Conservation (phyloP, 2,888 invertebrate species). For the Phengaris alcon region DNA sequence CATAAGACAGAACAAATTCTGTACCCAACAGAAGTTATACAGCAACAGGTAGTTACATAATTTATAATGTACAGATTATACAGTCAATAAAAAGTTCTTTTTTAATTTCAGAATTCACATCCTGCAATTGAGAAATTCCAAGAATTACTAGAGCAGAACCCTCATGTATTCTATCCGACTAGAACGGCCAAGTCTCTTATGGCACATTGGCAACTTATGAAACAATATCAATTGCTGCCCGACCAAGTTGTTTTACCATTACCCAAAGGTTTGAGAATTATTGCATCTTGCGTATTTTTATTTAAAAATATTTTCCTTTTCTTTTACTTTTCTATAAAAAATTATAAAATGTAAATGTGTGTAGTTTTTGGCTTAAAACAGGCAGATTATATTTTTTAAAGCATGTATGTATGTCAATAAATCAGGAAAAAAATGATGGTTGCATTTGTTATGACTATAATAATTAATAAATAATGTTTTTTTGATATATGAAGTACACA, state of each 20-base stretch:
- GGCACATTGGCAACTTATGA: conserved; percentile 95
- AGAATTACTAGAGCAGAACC: conserved; percentile 89
- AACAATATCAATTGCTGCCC: conserved; percentile 93
- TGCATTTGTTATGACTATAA: too few relatives aligned
- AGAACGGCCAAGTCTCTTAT: conserved; percentile 91
- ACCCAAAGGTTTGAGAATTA: conserved; percentile 63
- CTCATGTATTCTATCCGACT: conserved; percentile 91
- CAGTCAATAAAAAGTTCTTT: not conserved
- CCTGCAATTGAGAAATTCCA: conserved; percentile 90
- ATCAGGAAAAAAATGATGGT: not conserved
- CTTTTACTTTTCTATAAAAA: too few relatives aligned
- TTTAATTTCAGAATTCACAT: conserved; percentile 80
- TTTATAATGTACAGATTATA: not conserved
- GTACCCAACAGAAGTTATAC: too few relatives aligned
- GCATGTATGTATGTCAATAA: too few relatives aligned
- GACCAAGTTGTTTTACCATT: conserved; percentile 89
- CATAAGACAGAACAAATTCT: too few relatives aligned
- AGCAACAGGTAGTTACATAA: too few relatives aligned
- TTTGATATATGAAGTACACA: not conserved
- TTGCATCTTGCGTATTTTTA: conserved; percentile 25
- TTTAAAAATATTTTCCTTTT: not conserved
- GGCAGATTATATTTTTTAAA: too few relatives aligned
- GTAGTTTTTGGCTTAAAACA: too few relatives aligned
- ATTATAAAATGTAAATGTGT: too few relatives aligned
- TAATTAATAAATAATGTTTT: not conserved